A percentile compares a stretch with the other conserved stretches of the same genome.
phyloP scores from a whole-genome alignment of 1,140 invertebrate genomes.

The Ceratina calcarata region DNA sequence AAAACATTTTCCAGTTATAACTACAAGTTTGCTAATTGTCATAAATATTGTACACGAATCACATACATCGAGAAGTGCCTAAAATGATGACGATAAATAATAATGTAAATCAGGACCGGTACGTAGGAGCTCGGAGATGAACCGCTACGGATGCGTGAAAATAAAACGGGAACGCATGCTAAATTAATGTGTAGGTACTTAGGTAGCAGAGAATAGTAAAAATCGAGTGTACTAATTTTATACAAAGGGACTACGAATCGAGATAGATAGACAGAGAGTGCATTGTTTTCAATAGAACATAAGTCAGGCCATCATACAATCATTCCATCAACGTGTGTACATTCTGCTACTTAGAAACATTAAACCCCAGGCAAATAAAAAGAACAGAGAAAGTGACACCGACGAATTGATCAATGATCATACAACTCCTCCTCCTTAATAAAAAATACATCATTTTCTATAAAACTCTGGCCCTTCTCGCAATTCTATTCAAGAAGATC shows the following conservation, averaged over 20 bases:
- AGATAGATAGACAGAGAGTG: slow-evolving; percentile 6
- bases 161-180: slow-evolving; percentile 22
- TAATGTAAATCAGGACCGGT: slow-evolving; percentile 4
- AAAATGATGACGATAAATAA: neutral
- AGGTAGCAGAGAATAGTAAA: slow-evolving; percentile 7
- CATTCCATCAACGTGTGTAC: slow-evolving; percentile 20
- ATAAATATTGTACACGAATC: slow-evolving; percentile 8
- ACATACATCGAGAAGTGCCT: slow-evolving; percentile 15
- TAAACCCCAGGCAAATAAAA: slow-evolving; percentile 25
- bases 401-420: slow-evolving; percentile 22
- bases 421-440: no score
- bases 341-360: slow-evolving; percentile 11
- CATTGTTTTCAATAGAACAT: slow-evolving; percentile 22
- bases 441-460: no score
- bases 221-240: neutral
- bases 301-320: slow-evolving; percentile 26
- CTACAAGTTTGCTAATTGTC: slow-evolving; percentile 12
- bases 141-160: slow-evolving; percentile 1
- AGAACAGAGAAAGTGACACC: slow-evolving; percentile 15
- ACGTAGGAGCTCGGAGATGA: neutral
- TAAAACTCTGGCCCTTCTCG: slow-evolving; percentile 6
- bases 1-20: neutral
- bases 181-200: neutral
- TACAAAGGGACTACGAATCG: neutral
- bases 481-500: slow-evolving; percentile 15